Percentiles rank a stretch among this genome's conserved stretches.
Evolutionary conservation across 2,113 vertebrate species (phyloP).

Genomic region (Scolopax mira): DNA sequence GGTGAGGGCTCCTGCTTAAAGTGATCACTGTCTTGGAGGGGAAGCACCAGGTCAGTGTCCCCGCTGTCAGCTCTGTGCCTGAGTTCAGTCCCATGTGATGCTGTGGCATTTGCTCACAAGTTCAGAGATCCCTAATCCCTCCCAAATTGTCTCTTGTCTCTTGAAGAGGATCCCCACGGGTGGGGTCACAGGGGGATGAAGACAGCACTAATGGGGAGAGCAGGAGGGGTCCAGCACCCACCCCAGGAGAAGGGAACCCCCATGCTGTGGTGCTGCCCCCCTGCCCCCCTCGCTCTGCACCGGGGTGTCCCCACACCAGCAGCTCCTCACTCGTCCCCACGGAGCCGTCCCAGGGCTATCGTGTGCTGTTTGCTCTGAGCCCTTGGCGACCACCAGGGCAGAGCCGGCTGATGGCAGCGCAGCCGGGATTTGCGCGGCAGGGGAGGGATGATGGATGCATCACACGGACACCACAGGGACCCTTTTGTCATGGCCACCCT

Average conservation of each 20-base stretch:
- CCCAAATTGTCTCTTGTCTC: neutral
- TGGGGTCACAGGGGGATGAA: neutral
- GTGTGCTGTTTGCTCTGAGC: fast-evolving
- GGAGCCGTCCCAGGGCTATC: fast-evolving
- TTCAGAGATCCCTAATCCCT: neutral
- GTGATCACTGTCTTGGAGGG: neutral
- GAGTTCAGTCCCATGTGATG: neutral
- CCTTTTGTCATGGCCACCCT: neutral
- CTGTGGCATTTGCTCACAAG: fast-evolving
- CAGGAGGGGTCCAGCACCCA: fast-evolving
- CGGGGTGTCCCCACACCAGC: fast-evolving
- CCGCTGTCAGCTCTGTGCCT: fast-evolving
- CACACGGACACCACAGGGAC: fast-evolving
- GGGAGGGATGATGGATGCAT: neutral
- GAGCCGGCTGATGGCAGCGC: fast-evolving
- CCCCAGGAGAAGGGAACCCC: neutral
- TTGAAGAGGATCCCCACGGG: neutral
- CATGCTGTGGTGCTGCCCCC: fast-evolving
- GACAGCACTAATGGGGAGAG: fast-evolving
- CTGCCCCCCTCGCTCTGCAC: neutral
- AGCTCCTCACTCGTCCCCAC: fast-evolving
- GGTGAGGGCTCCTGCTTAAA: neutral
- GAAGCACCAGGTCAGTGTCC: neutral
- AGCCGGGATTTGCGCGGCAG: fast-evolving
- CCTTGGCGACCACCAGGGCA: fast-evolving